Base-by-base conservation (phyloP, 2,888 invertebrate species). In the Melinopterus prodromus region DNA sequence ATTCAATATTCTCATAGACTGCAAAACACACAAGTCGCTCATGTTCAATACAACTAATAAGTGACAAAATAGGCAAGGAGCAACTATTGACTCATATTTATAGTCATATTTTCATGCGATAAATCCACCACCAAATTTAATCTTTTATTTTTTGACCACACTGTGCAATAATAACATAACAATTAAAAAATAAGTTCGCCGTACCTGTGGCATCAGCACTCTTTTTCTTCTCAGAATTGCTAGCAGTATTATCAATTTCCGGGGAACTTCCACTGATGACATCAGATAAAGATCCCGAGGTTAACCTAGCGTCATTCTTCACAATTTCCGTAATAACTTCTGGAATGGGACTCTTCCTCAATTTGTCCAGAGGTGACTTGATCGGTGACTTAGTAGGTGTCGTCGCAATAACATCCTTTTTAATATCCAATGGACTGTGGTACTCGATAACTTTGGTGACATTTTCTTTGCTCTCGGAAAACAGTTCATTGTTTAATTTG, bases 231-330 rank as follows among this genome's bases (percentile, higher is more conserved):
- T 89, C 89, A 0, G 88, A 88, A 79, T 87, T 87, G 71, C 87
- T 88, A 5, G 86, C 88, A 15, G 88, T 91, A 88, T 92, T 88
- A 82, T 90, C 93, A 69, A 92, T 90, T 85, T 93, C 93, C 0
- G 93, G 93, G 0, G 93, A 93, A 69, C 93, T 93, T 0, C 92
- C 93, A 84, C 93, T 93, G 1, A 91, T 89, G 0, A 92, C 92
- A 83, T 93, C 93, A 80, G 93, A 93, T 12, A 93, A 89, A 7
- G 93, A 93, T 0, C 92, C 93, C 0, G 93, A 93, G 16, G 92
- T 88, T 77, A 92, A 80, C n/a, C 88, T 84, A 12, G 86, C 86
- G 80, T 86, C 88, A 71, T 84, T 86, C 81, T 88, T 88, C 71
- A 88, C 85, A 53, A 88, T 86, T 83, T 89, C 89, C 0, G 86